Conservation (phyloP, 2,888 invertebrate species). For the Chymomyza procnemis region DNA sequence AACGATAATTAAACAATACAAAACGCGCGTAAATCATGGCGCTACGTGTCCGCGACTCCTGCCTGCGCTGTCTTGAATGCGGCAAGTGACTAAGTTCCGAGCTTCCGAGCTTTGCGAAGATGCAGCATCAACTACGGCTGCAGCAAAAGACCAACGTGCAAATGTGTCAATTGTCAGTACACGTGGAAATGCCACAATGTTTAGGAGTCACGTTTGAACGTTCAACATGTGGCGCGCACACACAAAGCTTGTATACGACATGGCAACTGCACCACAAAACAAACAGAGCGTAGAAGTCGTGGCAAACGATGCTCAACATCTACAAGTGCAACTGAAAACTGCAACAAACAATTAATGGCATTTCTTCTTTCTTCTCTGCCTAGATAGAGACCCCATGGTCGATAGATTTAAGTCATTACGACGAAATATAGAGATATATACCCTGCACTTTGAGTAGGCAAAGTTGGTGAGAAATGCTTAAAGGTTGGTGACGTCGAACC, state of each 20-base stretch:
- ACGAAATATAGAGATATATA: neutral
- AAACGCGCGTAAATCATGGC: conserved; percentile 62
- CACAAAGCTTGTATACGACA: neutral
- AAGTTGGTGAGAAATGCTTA: too few species aligned
- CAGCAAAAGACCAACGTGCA: conserved; percentile 53
- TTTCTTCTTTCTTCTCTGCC: neutral
- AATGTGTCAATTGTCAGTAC: conserved; percentile 66
- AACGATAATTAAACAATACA: conserved; percentile 67
- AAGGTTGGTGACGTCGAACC: too few species aligned
- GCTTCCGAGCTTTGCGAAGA: conserved; percentile 9
- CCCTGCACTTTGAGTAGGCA: too few species aligned
- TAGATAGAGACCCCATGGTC: neutral
- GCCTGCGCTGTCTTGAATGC: neutral
- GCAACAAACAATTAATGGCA: neutral
- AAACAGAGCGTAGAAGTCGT: neutral
- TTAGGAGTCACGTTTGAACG: conserved; percentile 60
- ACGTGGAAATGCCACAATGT: conserved; percentile 7
- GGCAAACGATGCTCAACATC: neutral
- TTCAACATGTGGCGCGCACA: neutral
- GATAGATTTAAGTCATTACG: neutral
- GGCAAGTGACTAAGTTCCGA: conserved; percentile 1
- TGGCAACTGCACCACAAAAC: neutral
- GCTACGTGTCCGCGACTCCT: conserved; percentile 29
- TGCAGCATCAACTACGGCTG: conserved; percentile 14
- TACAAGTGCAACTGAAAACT: neutral